phyloP scores from a whole-genome alignment of 2,797 vertebrate species.

The Coregonus suidteri region DNA sequence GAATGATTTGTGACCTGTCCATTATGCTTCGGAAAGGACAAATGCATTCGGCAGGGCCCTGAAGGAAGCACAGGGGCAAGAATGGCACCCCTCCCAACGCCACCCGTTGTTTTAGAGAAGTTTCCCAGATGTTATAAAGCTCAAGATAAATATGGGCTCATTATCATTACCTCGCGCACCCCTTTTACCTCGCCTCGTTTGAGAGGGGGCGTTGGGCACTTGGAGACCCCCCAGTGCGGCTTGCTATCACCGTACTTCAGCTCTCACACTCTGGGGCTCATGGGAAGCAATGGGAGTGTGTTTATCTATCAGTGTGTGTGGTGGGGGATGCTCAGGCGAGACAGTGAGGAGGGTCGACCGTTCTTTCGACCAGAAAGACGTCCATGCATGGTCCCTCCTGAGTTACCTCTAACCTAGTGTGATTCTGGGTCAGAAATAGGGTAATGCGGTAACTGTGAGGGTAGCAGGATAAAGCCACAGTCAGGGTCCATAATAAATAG shows the following conservation, averaged over 20 bases:
- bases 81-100: constrained; percentile 69
- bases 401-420: neutral
- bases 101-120: constrained; percentile 78
- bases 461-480: neutral
- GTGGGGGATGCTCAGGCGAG: constrained; percentile 30
- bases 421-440: constrained; percentile 46
- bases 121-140: constrained; percentile 83
- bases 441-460: neutral
- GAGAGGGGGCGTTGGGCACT: constrained; percentile 55
- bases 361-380: constrained; percentile 36
- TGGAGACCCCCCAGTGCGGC: constrained; percentile 60
- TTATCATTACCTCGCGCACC: constrained; percentile 65
- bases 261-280: constrained; percentile 47
- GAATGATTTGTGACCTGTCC: constrained; percentile 91
- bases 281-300: constrained; percentile 51
- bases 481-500: neutral
- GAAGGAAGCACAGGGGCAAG: constrained; percentile 72
- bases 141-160: constrained; percentile 71
- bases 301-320: constrained; percentile 21
- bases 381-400: neutral
- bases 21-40: constrained; percentile 82
- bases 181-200: constrained; percentile 64
- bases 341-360: constrained; percentile 59
- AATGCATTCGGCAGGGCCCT: constrained; percentile 82
- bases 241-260: constrained; percentile 25